Evolutionary conservation across 2,113 vertebrate species (phyloP).

Genomic region (Perognathus longimembris): DNA sequence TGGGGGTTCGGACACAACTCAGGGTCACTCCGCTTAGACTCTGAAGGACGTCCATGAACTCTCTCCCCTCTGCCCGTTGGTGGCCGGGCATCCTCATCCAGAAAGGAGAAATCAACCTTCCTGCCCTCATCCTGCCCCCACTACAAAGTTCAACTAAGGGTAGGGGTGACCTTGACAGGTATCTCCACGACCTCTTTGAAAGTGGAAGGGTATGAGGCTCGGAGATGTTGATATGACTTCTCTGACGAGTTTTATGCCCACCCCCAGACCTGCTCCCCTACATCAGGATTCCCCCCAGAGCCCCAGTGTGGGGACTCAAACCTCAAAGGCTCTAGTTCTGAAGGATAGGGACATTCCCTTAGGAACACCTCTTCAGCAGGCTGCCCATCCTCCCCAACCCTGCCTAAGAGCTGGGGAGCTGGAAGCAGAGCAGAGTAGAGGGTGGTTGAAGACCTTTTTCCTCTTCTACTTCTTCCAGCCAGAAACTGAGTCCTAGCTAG

Average conservation of each 20-base stretch:
- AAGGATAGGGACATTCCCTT: background rate
- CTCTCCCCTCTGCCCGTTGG: background rate
- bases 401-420: background rate
- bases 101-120: background rate
- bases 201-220: slow-evolving; percentile 12
- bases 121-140: background rate
- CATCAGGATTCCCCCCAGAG: background rate
- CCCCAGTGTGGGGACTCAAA: background rate
- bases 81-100: background rate
- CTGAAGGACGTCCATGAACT: background rate
- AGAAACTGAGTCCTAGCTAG: slow-evolving; percentile 9
- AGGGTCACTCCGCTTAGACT: background rate
- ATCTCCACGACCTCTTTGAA: background rate
- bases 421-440: background rate
- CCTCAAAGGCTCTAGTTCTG: slow-evolving; percentile 20
- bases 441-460: background rate
- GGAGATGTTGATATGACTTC: background rate
- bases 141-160: background rate
- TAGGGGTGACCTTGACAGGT: background rate
- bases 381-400: background rate
- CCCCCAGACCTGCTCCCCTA: background rate
- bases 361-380: background rate
- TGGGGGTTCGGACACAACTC: background rate
- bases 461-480: background rate
- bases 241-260: background rate